Conservation (phyloP, 1,140 invertebrate genomes). For the Whitmania pigra region DNA sequence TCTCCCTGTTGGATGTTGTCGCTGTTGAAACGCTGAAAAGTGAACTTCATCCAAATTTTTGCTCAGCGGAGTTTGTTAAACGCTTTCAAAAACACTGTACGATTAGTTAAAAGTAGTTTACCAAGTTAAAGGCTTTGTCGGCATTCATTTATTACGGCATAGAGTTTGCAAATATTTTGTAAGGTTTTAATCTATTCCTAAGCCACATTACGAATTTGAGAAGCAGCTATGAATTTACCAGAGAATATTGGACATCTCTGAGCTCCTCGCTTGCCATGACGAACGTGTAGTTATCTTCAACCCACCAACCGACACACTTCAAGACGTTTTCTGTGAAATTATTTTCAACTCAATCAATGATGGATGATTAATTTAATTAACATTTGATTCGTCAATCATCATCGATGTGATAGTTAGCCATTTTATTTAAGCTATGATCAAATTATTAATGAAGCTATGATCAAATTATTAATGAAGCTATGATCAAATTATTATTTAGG, state of each 20-base stretch:
- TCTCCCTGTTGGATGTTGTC: not conserved
- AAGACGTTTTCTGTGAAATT: slow-evolving; percentile 2
- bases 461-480: too few relatives aligned
- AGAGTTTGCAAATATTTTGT: too few relatives aligned
- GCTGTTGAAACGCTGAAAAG: not conserved
- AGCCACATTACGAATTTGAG: too few relatives aligned
- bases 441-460: too few relatives aligned
- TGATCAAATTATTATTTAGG: too few relatives aligned
- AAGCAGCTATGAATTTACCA: slow-evolving; percentile 7
- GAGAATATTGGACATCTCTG: not conserved
- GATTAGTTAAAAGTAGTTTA: too few relatives aligned
- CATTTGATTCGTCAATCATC: not conserved
- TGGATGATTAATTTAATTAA: not conserved
- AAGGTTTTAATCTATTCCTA: too few relatives aligned
- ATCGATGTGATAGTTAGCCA: too few relatives aligned
- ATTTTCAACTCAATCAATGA: not conserved
- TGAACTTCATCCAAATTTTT: not conserved
- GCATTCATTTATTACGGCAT: too few relatives aligned
- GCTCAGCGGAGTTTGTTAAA: too few relatives aligned
- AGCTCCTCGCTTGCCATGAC: slow-evolving; percentile 6
- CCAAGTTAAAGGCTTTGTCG: too few relatives aligned
- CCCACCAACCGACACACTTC: slow-evolving; percentile 9
- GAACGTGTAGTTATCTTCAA: slow-evolving; percentile 11
- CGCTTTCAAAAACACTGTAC: too few relatives aligned
- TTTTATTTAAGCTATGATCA: slow-evolving; percentile 1